Evolutionary conservation across 2,797 vertebrate genomes (phyloP).

Genomic region (Characodon lateralis): DNA sequence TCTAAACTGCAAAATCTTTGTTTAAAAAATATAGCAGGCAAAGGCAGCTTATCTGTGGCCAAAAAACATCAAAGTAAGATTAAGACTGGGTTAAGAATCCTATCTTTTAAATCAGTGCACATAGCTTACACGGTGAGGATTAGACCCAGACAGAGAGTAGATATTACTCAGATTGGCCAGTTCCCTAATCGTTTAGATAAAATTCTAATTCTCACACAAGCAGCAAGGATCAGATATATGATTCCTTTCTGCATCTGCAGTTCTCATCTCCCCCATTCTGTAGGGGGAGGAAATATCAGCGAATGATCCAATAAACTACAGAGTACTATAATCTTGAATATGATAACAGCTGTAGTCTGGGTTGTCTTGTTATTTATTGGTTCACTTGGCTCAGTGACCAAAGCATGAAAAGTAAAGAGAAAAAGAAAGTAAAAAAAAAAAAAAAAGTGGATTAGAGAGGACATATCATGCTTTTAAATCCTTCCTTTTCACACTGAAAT

Average conservation of each 20-base stretch:
- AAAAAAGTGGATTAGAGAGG: too few species aligned
- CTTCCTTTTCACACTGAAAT: too few species aligned
- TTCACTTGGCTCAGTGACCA: background rate
- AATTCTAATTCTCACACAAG: slow-evolving; percentile 46
- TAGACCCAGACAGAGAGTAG: slow-evolving; percentile 37
- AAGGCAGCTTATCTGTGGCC: slow-evolving; percentile 11
- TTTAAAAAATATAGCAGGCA: slow-evolving; percentile 16
- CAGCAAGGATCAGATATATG: slow-evolving; percentile 47
- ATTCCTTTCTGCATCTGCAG: slow-evolving; percentile 40
- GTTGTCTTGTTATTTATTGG: background rate
- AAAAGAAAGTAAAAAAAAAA: background rate
- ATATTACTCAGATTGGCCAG: slow-evolving; percentile 56
- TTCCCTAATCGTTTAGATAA: slow-evolving; percentile 58
- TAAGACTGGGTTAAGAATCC: slow-evolving; percentile 33
- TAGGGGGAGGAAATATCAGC: slow-evolving; percentile 18
- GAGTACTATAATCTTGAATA: slow-evolving; percentile 1
- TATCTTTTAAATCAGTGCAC: slow-evolving; percentile 48
- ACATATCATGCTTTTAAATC: too few species aligned
- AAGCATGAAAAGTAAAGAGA: background rate
- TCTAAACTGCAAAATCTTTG: slow-evolving; percentile 33
- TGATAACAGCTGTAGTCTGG: background rate
- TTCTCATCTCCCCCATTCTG: slow-evolving; percentile 41
- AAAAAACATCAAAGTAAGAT: slow-evolving; percentile 37
- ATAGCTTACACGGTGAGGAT: slow-evolving; percentile 56
- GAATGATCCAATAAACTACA: slow-evolving; percentile 46